These are phyloP conservation scores for Columba guinea DNA, from an alignment of 2,797 vertebrate genomes.

Conservation along the genomic window DNA sequence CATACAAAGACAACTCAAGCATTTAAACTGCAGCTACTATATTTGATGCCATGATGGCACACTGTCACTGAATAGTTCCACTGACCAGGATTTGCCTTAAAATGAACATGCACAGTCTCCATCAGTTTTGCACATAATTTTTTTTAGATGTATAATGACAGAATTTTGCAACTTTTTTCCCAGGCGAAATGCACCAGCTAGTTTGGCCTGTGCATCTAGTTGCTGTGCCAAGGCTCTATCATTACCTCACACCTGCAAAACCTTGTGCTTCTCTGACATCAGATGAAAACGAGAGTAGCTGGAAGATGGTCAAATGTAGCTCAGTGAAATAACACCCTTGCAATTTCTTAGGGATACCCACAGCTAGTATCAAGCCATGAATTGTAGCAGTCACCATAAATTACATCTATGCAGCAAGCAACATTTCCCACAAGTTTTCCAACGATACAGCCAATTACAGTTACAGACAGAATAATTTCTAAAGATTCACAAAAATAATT, in stretches of 20 bases:
- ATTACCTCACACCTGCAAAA: neutral
- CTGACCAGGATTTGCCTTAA: neutral
- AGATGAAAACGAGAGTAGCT: neutral
- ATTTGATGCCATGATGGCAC: neutral
- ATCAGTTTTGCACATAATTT: neutral
- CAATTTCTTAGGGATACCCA: neutral
- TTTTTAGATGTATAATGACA: neutral
- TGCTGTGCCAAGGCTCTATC: neutral
- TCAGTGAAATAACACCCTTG: neutral
- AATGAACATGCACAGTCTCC: neutral
- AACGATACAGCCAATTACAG: conserved; percentile 19
- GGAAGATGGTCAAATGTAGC: conserved; percentile 21
- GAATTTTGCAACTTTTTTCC: conserved; percentile 6
- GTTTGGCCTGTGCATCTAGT: neutral
- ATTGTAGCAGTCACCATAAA: neutral
- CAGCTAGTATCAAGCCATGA: neutral
- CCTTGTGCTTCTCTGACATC: neutral
- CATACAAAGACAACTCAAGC: neutral
- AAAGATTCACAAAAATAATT: neutral
- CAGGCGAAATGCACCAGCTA: neutral
- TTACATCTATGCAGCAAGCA: neutral
- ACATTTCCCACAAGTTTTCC: neutral
- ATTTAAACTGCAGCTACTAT: conserved; percentile 27
- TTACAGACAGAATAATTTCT: neutral
- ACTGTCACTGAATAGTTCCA: neutral